Evolutionary conservation across 2,113 vertebrate genomes (phyloP).

Genomic region (Meriones unguiculatus): DNA sequence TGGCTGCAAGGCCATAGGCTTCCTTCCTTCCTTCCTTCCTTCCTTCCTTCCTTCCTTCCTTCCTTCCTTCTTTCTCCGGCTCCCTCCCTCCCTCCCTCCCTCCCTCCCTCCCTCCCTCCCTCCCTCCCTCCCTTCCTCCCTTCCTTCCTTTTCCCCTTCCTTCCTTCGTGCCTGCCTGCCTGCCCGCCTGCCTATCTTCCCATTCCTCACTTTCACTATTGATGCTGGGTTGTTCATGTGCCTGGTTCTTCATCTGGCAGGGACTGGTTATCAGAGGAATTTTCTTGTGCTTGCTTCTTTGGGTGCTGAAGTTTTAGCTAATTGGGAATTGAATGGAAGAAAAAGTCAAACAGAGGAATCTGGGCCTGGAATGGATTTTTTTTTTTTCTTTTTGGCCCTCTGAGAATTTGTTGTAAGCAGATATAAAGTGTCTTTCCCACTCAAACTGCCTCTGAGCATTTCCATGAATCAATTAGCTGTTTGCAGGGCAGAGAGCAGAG

Average conservation of each 20-base stretch:
- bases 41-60: background rate
- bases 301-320: constrained; percentile 55
- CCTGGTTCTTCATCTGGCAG: background rate
- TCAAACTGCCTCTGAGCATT: constrained; percentile 65
- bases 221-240: constrained; percentile 2
- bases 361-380: constrained; percentile 48
- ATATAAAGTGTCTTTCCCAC: constrained; percentile 70
- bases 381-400: background rate
- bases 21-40: background rate
- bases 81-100: background rate
- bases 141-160: background rate
- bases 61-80: too few relatives aligned
- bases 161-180: background rate
- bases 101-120: background rate
- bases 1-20: background rate
- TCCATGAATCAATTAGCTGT: constrained; percentile 72
- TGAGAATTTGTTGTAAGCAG: constrained; percentile 60
- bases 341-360: constrained; percentile 39
- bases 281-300: constrained; percentile 31
- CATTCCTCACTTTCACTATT: background rate
- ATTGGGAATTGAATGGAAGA: constrained; percentile 46
- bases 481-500: constrained; percentile 48
- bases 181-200: background rate
- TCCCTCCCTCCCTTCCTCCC: background rate
- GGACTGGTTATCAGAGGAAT: background rate